Percentiles rank a stretch among this genome's conserved stretches.
These are phyloP conservation scores for Cebidichthys violaceus DNA, from an alignment of 2,113 vertebrate species.

Conservation along the genomic window DNA sequence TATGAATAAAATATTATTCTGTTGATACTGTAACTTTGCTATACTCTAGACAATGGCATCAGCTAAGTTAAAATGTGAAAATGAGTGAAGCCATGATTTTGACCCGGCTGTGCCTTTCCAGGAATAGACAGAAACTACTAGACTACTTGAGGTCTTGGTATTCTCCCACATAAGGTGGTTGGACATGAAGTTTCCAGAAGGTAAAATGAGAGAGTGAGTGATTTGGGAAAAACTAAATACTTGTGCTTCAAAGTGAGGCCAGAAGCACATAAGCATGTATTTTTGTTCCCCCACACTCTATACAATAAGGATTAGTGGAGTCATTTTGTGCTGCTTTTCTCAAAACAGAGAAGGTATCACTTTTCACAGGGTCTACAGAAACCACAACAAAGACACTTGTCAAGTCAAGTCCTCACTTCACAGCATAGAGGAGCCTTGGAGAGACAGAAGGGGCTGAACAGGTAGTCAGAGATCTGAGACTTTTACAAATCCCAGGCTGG, in stretches of 20 bases:
- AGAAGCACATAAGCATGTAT: constrained; percentile 11
- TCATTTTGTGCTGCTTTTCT: constrained; percentile 15
- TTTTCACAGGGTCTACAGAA: constrained; percentile 57
- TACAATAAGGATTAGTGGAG: constrained; percentile 19
- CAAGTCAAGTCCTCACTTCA: constrained; percentile 24
- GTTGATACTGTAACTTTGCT: not conserved
- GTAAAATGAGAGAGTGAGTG: constrained; percentile 37
- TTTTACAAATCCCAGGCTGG: constrained; percentile 16
- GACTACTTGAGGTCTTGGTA: not conserved
- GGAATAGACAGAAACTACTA: constrained; percentile 1
- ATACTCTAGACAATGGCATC: not conserved
- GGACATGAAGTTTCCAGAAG: constrained; percentile 38
- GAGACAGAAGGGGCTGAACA: constrained; percentile 9
- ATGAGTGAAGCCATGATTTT: too few relatives aligned
- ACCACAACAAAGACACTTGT: constrained; percentile 52
- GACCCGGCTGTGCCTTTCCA: not conserved
- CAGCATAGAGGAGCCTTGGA: constrained; percentile 4
- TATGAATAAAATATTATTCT: not conserved
- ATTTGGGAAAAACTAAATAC: constrained; percentile 12
- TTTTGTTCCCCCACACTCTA: constrained; percentile 5
- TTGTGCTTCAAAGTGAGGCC: not conserved
- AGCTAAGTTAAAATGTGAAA: not conserved
- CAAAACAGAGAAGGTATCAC: constrained; percentile 46
- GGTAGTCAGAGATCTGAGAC: constrained; percentile 21
- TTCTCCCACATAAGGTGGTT: constrained; percentile 35